These are phyloP conservation scores for Torymus auratus DNA, from an alignment of 2,888 invertebrate species.

Conservation along the genomic window DNA sequence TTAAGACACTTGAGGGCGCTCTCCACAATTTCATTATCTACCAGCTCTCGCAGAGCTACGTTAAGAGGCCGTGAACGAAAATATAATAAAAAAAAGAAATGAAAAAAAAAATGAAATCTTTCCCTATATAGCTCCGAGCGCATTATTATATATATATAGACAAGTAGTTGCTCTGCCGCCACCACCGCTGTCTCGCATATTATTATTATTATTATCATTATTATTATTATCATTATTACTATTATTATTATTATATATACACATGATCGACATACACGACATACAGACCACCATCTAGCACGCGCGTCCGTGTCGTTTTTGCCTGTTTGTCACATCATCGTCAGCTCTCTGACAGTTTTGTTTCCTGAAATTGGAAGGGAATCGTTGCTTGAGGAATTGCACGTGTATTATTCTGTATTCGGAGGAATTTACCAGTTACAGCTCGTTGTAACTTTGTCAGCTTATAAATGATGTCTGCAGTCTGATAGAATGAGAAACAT, in stretches of 20 bases:
- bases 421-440: too few species aligned
- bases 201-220: not conserved
- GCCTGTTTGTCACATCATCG: too few species aligned
- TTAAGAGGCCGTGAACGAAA: constrained; percentile 69
- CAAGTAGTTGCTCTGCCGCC: constrained; percentile 1
- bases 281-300: not conserved
- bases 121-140: not conserved
- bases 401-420: not conserved
- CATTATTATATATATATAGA: not conserved
- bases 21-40: constrained; percentile 76
- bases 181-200: constrained; percentile 12
- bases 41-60: constrained; percentile 74
- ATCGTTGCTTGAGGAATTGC: not conserved
- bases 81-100: not conserved
- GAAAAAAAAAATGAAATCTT: too few species aligned
- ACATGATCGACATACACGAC: too few species aligned
- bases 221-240: not conserved
- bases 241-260: too few species aligned
- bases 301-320: not conserved
- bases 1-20: constrained; percentile 76
- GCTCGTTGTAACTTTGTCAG: too few species aligned
- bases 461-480: too few species aligned
- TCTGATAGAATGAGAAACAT: too few species aligned
- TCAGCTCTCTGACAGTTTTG: not conserved
- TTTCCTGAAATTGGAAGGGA: constrained; percentile 15